Evolutionary conservation across 2,888 invertebrate genomes (phyloP).

Genomic region (Chymomyza procnemis): DNA sequence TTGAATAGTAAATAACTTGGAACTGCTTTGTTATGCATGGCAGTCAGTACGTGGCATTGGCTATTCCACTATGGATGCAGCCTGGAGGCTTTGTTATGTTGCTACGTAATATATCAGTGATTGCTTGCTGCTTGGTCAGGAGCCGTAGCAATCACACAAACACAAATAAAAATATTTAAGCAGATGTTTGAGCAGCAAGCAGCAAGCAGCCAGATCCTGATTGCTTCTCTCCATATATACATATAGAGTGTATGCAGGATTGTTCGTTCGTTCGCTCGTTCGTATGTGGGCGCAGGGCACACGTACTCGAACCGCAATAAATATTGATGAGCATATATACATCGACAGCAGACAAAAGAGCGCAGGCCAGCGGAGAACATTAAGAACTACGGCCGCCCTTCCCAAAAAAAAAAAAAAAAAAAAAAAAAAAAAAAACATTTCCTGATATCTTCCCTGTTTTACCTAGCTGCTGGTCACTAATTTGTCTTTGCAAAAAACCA

Average conservation of each 20-base stretch:
- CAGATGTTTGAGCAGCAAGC: constrained; percentile 10
- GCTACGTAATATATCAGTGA: background rate
- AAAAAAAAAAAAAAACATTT: background rate
- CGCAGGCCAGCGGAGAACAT: too few relatives aligned
- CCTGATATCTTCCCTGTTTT: background rate
- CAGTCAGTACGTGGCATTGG: too few relatives aligned
- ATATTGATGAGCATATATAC: constrained; percentile 72
- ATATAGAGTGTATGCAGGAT: too few relatives aligned
- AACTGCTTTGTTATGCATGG: background rate
- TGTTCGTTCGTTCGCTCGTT: constrained; percentile 37
- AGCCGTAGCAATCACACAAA: constrained; percentile 7
- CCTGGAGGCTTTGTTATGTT: background rate
- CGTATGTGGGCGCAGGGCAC: constrained; percentile 47
- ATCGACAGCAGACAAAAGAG: too few relatives aligned
- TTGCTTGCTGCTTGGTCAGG: too few relatives aligned
- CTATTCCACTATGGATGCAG: background rate
- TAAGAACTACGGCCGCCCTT: constrained; percentile 45
- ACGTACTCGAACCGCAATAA: constrained; percentile 70
- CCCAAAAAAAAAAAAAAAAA: too few relatives aligned
- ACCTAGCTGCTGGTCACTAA: background rate
- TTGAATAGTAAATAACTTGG: constrained; percentile 61
- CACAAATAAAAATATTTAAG: constrained; percentile 46
- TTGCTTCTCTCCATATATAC: too few relatives aligned
- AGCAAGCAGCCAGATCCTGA: background rate
- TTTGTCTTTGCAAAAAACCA: background rate